Percentiles rank a stretch among this genome's conserved stretches.
Evolutionary conservation across 37 sponge, comb jelly and placozoan species (phyloP).

Genomic region (Dysidea cf. avara): DNA sequence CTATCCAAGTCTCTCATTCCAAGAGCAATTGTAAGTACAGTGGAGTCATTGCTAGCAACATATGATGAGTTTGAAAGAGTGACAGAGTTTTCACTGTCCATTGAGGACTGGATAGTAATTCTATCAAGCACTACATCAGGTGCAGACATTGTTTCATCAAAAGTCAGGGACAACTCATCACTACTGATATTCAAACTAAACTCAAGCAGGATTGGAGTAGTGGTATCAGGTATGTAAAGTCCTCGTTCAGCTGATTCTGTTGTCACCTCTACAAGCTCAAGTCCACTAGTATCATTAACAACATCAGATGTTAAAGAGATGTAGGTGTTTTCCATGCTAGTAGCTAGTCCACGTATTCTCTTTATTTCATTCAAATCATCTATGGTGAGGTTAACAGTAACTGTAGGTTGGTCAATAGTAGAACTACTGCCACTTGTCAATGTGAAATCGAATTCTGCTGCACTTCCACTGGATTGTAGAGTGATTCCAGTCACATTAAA

Average conservation of each 20-base stretch:
- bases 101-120: constrained; percentile 42
- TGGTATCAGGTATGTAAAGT: constrained; percentile 54
- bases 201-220: constrained; percentile 50
- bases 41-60: constrained; percentile 56
- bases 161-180: constrained; percentile 62
- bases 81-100: constrained; percentile 43
- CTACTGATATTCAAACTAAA: constrained; percentile 75
- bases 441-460: constrained; percentile 20
- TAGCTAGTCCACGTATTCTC: constrained; percentile 52
- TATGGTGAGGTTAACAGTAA: constrained; percentile 52
- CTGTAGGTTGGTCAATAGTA: constrained; percentile 30
- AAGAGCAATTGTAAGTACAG: constrained; percentile 38
- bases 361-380: constrained; percentile 81
- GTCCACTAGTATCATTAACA: constrained; percentile 72
- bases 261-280: constrained; percentile 57
- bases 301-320: constrained; percentile 50
- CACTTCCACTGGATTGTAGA: constrained; percentile 36
- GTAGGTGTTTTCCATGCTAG: constrained; percentile 47
- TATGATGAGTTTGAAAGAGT: constrained; percentile 46
- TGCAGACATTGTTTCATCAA: constrained; percentile 83
- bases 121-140: constrained; percentile 15
- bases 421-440: constrained; percentile 38
- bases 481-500: constrained; percentile 49
- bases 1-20: constrained; percentile 49
- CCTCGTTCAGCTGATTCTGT: constrained; percentile 25